Percentiles rank a stretch among this genome's conserved stretches.
phyloP scores from a whole-genome alignment of 2,888 invertebrate species.

The Agrochola litura region DNA sequence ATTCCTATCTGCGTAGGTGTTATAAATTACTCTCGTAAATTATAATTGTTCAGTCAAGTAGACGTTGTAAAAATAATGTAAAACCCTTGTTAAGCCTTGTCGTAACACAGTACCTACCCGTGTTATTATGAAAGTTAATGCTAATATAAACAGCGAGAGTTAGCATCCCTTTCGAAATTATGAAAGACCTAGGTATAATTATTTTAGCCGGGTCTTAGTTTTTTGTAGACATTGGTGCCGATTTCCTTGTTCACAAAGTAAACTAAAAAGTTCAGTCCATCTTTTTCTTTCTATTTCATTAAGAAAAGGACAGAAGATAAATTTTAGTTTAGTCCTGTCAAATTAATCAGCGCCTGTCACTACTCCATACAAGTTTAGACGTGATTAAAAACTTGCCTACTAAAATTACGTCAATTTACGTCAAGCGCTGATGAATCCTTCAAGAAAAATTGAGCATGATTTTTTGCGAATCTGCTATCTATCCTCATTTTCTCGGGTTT shows the following conservation, averaged over 20 bases:
- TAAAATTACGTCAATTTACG: too few species aligned
- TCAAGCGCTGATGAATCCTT: too few species aligned
- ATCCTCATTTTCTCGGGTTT: not conserved
- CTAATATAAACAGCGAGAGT: constrained; percentile 21
- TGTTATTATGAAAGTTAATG: constrained; percentile 40
- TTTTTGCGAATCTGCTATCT: not conserved
- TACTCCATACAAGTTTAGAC: too few species aligned
- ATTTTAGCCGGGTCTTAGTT: too few species aligned
- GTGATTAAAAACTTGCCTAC: too few species aligned
- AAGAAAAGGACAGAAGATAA: too few species aligned
- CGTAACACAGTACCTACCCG: constrained; percentile 10
- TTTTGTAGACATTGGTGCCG: not conserved
- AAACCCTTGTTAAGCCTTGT: constrained; percentile 35
- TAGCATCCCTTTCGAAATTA: constrained; percentile 1
- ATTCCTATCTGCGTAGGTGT: not conserved
- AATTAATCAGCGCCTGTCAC: too few species aligned
- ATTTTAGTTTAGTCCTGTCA: too few species aligned
- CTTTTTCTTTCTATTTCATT: too few species aligned
- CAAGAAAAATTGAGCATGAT: not conserved
- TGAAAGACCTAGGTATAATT: not conserved
- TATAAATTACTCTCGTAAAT: constrained; percentile 33
- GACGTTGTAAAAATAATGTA: constrained; percentile 39
- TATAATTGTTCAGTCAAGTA: constrained; percentile 40
- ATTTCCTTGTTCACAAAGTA: too few species aligned
- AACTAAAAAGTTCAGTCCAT: too few species aligned